phyloP scores from a whole-genome alignment of 1,140 invertebrate species.

The Meteorus sp. region DNA sequence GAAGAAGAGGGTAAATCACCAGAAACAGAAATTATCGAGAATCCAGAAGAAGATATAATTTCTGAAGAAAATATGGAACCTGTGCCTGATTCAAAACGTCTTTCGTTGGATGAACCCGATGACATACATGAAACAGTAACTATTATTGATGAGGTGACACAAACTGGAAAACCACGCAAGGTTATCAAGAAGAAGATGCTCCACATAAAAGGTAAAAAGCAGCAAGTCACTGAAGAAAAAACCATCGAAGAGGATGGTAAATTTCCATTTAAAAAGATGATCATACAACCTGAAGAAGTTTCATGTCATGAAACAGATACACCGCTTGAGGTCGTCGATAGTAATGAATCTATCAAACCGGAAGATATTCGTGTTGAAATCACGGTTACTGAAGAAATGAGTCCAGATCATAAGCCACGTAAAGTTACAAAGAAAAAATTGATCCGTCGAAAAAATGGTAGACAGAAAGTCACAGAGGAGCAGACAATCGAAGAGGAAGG shows the following conservation, averaged over 20 bases:
- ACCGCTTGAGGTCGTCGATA: conserved; percentile 1
- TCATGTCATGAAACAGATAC: conserved; percentile 12
- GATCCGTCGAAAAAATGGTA: conserved; percentile 14
- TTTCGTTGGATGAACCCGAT: conserved; percentile 4
- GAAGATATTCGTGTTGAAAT: conserved; percentile 26
- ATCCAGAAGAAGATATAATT: conserved; percentile 32
- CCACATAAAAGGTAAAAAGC: conserved; percentile 28
- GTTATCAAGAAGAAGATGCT: conserved; percentile 36
- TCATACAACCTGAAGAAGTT: conserved; percentile 21
- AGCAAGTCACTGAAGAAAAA: conserved; percentile 31
- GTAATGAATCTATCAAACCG: conserved; percentile 6
- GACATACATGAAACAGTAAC: conserved; percentile 20
- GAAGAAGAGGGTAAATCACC: conserved; percentile 45
- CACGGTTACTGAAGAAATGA: conserved; percentile 9
- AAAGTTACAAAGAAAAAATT: background rate
- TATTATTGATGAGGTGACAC: conserved; percentile 23
- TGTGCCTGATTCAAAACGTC: conserved; percentile 8
- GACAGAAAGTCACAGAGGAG: conserved; percentile 43
- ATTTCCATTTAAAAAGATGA: conserved; percentile 14
- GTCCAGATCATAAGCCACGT: background rate
- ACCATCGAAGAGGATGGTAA: conserved; percentile 27
- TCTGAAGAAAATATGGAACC: conserved; percentile 16
- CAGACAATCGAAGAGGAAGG: conserved; percentile 51
- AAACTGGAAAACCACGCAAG: conserved; percentile 24
- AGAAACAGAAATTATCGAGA: background rate